phyloP scores from a whole-genome alignment of 2,888 invertebrate genomes.

The Aleiodes testaceus region DNA sequence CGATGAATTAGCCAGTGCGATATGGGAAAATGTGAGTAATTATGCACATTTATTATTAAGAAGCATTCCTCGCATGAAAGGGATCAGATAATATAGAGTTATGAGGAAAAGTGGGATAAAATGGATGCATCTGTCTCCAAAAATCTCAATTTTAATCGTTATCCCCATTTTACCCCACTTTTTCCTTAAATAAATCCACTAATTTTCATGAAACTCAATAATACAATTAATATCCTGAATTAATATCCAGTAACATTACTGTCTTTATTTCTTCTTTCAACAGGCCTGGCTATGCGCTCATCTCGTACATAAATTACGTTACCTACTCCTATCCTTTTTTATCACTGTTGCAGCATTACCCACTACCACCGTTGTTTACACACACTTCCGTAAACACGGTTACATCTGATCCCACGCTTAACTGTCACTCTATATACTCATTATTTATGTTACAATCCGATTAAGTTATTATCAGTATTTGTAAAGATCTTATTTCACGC shows the following conservation, averaged over 20 bases:
- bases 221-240: slow-evolving; percentile 33
- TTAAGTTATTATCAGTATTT: slow-evolving; percentile 53
- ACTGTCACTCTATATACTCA: slow-evolving; percentile 52
- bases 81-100: neutral
- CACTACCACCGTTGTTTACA: slow-evolving; percentile 57
- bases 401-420: slow-evolving; percentile 67
- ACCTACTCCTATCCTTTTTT: slow-evolving; percentile 62
- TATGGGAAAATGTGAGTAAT: slow-evolving; percentile 93
- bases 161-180: no score
- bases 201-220: neutral
- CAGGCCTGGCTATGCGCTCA: slow-evolving; percentile 70
- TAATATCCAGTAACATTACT: slow-evolving; percentile 59
- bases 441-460: slow-evolving; percentile 53
- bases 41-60: neutral
- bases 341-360: slow-evolving; percentile 60
- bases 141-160: neutral
- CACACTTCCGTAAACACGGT: slow-evolving; percentile 61
- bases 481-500: slow-evolving; percentile 36
- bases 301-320: slow-evolving; percentile 66
- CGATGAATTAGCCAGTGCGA: slow-evolving; percentile 87
- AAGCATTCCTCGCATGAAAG: slow-evolving; percentile 34
- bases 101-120: no score
- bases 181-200: neutral
- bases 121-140: neutral
- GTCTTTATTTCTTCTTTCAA: slow-evolving; percentile 56